Conservation (phyloP, 53 echinoderm and acorn worm species). For the Paracentrotus lividus region DNA sequence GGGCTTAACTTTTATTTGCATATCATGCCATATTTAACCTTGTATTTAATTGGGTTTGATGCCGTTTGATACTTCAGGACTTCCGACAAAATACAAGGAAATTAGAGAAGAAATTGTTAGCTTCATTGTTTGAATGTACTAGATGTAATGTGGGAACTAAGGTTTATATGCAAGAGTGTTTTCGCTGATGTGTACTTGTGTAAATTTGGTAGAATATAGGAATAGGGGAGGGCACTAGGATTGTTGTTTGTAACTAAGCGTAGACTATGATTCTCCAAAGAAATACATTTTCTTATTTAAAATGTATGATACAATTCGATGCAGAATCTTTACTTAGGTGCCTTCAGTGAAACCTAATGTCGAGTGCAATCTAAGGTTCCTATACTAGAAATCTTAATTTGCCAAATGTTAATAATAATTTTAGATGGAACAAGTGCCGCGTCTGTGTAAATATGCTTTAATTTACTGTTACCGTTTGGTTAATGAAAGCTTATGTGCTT, state of each 20-base stretch:
- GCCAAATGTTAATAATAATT: neutral
- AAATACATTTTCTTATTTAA: slow-evolving; percentile 42
- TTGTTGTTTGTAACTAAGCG: neutral
- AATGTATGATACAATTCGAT: neutral
- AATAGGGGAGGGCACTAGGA: neutral
- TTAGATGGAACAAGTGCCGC: neutral
- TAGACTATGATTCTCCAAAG: neutral
- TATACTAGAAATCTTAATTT: neutral
- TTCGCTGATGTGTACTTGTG: neutral
- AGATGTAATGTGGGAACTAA: neutral
- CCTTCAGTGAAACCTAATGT: slow-evolving; percentile 20
- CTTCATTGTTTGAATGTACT: neutral
- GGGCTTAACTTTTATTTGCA: neutral
- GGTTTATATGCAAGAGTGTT: neutral
- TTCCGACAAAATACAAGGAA: neutral
- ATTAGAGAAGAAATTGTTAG: neutral
- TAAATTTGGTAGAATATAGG: neutral
- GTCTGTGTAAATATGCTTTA: neutral
- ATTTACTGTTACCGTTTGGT: neutral
- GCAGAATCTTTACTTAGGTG: neutral
- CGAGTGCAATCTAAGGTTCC: neutral
- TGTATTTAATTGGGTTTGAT: neutral
- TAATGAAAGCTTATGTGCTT: neutral
- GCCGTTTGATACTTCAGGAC: neutral
- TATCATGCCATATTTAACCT: neutral